Evolutionary conservation across 2,113 vertebrate species (phyloP), one percentile per base, ranked within the genome.

Genomic region (Trematomus loennbergii): DNA sequence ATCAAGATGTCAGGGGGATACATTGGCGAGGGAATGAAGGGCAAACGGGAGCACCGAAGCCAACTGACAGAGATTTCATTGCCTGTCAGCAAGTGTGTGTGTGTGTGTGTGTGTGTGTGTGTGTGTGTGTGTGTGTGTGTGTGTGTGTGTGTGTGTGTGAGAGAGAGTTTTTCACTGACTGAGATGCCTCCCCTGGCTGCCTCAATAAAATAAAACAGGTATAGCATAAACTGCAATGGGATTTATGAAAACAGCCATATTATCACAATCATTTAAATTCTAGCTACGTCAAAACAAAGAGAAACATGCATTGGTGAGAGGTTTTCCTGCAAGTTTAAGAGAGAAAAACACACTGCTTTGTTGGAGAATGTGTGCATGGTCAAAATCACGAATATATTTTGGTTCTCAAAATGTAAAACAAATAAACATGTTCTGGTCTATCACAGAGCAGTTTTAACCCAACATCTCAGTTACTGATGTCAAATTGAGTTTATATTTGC

Each of bases 1-100:
- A 73, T 69, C 0, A 25, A 87, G 78, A 88, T 77, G 76, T 82
- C 75, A 75, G 60, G 20, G 66, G 82, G 88, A 89, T 79, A 71
- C 83, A 90, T 45, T 75, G 53, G 63, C 68, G 40, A 52, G 46
- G 69, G 70, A 82, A 68, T 71, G 49, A 84, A 70, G 72, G 68
- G 78, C 68, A 83, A 78, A 83, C 40, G 74, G 75, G 87, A 82
- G 69, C 66, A 48, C 20, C 12, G 12, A 65, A 57, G 22, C 64
- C 36, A 40, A 15, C 74, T 82, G 79, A 88, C 74, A 65, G 70
- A 73, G 72, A 66, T 63, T 75, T 88, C 77, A 84, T 17, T 70
- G 75, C 68, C 84, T 67, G 66, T 87, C 69, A 78, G 59, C 71
- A 82, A 25, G 61, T 76, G 1, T 33, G 43, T 33, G 50, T 17